Evolutionary conservation across 2,888 invertebrate genomes (phyloP).

Genomic region (Parnassius apollo): DNA sequence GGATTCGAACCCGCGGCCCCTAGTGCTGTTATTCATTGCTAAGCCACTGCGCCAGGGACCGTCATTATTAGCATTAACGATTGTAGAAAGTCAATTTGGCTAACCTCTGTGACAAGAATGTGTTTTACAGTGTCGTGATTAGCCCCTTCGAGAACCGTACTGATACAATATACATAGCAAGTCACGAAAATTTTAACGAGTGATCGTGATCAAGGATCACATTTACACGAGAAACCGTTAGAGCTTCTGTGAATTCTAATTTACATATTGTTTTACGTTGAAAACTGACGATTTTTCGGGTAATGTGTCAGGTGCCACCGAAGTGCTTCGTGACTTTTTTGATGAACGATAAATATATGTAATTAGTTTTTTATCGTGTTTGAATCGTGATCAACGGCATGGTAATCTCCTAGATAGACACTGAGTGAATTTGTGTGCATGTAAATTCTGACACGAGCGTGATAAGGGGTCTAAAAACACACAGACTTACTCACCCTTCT

Average conservation of each 20-base stretch:
- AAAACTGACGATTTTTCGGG: constrained; percentile 14
- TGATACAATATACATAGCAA: constrained; percentile 12
- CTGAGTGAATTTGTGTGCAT: no score
- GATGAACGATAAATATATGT: constrained; percentile 9
- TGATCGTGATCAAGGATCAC: constrained; percentile 22
- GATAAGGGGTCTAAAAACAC: no score
- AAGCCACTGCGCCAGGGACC: no score
- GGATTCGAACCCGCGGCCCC: no score
- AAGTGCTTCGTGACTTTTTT: constrained; percentile 11
- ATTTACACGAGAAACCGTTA: constrained; percentile 27
- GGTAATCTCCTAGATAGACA: no score
- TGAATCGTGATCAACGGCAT: no score
- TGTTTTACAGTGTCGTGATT: constrained; percentile 17
- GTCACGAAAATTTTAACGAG: constrained; percentile 22
- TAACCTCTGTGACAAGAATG: no score
- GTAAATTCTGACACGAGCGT: no score
- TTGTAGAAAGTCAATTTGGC: no score
- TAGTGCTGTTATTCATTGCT: no score
- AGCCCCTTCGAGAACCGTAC: constrained; percentile 12
- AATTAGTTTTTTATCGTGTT: not conserved
- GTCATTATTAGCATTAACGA: no score
- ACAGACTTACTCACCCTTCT: no score
- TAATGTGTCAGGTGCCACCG: constrained; percentile 3
- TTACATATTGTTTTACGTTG: constrained; percentile 21
- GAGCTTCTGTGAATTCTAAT: constrained; percentile 16